These are phyloP conservation scores for Epinephelus coioides DNA, from an alignment of 2,797 vertebrate genomes.

Conservation along the genomic window DNA sequence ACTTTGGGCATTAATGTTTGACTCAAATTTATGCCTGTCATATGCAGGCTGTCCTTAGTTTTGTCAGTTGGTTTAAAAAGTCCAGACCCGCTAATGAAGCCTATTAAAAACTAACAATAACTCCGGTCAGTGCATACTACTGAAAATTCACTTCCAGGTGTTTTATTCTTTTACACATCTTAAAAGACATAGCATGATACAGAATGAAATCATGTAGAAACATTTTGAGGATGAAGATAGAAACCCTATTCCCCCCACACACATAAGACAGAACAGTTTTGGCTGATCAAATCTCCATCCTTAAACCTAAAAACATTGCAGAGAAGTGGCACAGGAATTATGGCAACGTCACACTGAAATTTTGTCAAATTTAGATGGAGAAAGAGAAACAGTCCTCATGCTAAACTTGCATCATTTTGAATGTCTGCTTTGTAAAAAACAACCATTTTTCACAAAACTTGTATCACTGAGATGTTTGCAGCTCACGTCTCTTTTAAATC, in stretches of 20 bases:
- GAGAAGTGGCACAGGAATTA: constrained; percentile 49
- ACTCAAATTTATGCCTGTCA: background rate
- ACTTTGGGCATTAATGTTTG: constrained; percentile 2
- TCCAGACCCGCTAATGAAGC: constrained; percentile 14
- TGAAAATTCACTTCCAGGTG: constrained; percentile 19
- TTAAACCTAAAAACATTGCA: constrained; percentile 35
- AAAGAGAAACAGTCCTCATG: constrained; percentile 54
- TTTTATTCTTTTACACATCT: constrained; percentile 21
- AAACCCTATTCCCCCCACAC: background rate
- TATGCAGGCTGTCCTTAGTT: background rate
- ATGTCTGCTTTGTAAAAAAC: constrained; percentile 32
- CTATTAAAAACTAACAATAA: constrained; percentile 20
- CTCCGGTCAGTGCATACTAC: constrained; percentile 33
- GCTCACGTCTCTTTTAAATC: background rate
- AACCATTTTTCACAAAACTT: background rate
- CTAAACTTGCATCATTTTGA: constrained; percentile 41
- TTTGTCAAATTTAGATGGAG: constrained; percentile 24
- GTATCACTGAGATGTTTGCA: background rate
- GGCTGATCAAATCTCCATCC: constrained; percentile 14
- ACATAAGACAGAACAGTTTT: constrained; percentile 32
- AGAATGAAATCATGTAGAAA: constrained; percentile 42
- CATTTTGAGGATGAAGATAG: constrained; percentile 27
- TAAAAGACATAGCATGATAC: constrained; percentile 20
- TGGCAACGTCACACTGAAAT: constrained; percentile 54
- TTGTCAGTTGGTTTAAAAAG: constrained; percentile 23